Evolutionary conservation across 2,888 invertebrate species (phyloP), one percentile per base, ranked within the genome.

Genomic region (Abrostola tripartita): DNA sequence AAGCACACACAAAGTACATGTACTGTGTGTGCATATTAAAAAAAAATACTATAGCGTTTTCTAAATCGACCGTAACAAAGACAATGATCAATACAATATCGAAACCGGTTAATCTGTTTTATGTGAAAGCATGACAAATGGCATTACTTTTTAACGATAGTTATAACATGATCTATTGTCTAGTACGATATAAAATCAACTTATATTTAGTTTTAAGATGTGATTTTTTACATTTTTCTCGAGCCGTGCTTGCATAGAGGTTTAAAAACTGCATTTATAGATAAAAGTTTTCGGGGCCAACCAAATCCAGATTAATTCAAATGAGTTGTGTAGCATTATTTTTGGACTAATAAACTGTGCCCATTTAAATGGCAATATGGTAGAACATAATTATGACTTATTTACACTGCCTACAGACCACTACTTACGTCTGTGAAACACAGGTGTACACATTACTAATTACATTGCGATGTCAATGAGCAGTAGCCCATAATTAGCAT

Each of bases 401-500:
- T 24, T 24, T 24, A 24, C 24, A 24, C 24, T 24, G 4, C 24
- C 24, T 4, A 24, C 24, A 24, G 24, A 24, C 24, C 24, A 24
- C 24, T 4, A 24, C 24, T 24, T 24, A 4, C 1, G 24, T 2
- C 24, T 24, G 24, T 2, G 59, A 57, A 56, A 55, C 36, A 24
- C 59, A 53, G 58, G 37, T 58, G 38, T 53, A 58, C 64, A 55
- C 59, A 52, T 67, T 67, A 61, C 54, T 66, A 54, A 64, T 68
- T 69, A 57, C 54, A 37, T 55, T 58, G 56, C 54, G 67, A 61
- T 70, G 56, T 24, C 65, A 65, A 63, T 35, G 54, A 63, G 42
- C 47, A 50, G 57, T 51, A 40, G 14, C 44, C 74, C 80, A 55
- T 79, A 66, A 87, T 87, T 85, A 86, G 74, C 84, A 82, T 84